Percentiles rank a stretch among this genome's conserved stretches.
These are phyloP conservation scores for Arenaria interpres DNA, from an alignment of 2,113 vertebrate species.

Conservation along the genomic window DNA sequence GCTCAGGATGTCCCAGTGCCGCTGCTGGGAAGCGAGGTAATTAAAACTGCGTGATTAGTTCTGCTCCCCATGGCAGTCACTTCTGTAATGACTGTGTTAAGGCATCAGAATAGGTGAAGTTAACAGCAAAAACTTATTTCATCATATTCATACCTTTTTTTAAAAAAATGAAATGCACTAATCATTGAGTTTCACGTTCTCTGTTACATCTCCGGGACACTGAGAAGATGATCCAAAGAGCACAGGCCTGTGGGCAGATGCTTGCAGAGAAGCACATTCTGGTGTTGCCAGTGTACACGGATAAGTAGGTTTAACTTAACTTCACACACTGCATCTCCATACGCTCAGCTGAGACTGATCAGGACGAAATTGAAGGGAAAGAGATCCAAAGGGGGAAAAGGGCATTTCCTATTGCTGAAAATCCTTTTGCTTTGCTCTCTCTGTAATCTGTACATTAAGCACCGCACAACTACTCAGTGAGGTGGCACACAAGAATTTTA, in stretches of 20 bases:
- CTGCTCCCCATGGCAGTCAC: rapidly evolving
- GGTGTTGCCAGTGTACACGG: neutral
- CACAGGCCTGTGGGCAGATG: neutral
- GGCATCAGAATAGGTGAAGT: neutral
- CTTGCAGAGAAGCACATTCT: neutral
- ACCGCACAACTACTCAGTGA: neutral
- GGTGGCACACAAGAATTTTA: neutral
- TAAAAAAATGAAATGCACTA: neutral
- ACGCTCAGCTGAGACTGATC: neutral
- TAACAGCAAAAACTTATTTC: neutral
- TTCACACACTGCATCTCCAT: rapidly evolving
- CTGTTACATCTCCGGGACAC: neutral
- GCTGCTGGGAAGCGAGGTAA: neutral
- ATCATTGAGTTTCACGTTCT: neutral
- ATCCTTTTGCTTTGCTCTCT: neutral
- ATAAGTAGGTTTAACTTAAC: neutral
- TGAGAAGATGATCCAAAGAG: neutral
- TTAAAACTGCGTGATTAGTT: neutral
- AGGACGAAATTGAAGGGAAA: neutral
- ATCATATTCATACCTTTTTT: neutral
- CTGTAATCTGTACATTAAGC: neutral
- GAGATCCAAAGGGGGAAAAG: neutral
- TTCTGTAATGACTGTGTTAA: neutral
- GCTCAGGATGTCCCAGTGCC: neutral
- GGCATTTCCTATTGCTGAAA: neutral